A percentile compares a stretch with the other conserved stretches of the same genome.
Conservation (phyloP, 2,113 vertebrate genomes). For the Bos taurus region DNA sequence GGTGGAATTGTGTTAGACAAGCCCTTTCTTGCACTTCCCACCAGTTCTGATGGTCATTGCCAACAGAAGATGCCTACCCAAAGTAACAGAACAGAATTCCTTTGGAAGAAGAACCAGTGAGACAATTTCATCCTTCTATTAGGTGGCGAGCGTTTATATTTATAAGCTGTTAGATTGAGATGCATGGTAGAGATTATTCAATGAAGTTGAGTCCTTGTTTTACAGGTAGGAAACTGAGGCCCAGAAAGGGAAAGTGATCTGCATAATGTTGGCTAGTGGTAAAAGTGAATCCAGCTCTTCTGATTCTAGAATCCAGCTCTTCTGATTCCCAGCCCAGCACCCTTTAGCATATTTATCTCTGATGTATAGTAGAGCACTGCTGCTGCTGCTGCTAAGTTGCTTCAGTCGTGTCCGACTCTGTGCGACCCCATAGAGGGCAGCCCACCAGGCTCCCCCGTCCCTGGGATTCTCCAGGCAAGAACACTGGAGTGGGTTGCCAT, state of each 20-base stretch:
- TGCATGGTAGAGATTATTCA: neutral
- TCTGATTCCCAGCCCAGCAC: neutral
- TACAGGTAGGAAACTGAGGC: neutral
- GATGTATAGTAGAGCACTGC: neutral
- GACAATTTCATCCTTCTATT: neutral
- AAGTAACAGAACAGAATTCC: neutral
- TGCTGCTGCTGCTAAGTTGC: neutral
- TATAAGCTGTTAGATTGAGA: neutral
- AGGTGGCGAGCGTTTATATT: neutral
- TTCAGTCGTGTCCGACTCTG: no score
- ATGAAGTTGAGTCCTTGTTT: neutral
- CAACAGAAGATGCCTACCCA: neutral
- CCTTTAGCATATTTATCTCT: neutral
- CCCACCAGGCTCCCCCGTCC: no score
- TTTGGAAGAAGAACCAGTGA: neutral
- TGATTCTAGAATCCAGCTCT: neutral
- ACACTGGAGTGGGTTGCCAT: no score
- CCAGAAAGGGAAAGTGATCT: neutral
- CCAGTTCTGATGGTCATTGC: neutral
- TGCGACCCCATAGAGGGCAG: no score
- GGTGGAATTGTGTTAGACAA: neutral
- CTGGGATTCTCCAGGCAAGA: no score
- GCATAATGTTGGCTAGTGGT: neutral
- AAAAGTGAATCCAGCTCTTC: neutral
- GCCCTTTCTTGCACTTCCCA: neutral